These are phyloP conservation scores for Cyphomyrmex costatus DNA, from an alignment of 1,140 invertebrate genomes.

Conservation along the genomic window DNA sequence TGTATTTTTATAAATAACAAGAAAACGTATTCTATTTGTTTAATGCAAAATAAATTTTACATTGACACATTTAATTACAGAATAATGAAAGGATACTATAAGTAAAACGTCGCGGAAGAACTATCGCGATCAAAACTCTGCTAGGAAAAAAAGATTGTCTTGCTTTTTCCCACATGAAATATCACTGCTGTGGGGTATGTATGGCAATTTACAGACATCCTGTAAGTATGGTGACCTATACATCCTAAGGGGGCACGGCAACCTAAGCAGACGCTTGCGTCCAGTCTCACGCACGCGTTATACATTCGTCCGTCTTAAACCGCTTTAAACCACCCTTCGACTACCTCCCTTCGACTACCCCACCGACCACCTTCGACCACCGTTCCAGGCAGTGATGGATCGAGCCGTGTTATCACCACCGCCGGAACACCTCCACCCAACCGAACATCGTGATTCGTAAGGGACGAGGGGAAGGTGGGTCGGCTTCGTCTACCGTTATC, in stretches of 20 bases:
- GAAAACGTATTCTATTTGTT: neutral
- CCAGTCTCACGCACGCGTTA: constrained; percentile 78
- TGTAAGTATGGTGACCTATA: constrained; percentile 46
- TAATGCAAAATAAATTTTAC: neutral
- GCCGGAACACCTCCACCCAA: constrained; percentile 82
- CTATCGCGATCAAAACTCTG: neutral
- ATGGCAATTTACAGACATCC: constrained; percentile 5
- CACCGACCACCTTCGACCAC: constrained; percentile 77
- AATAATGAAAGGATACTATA: no score
- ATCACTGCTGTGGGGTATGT: neutral
- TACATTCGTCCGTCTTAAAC: constrained; percentile 73
- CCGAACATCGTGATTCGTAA: constrained; percentile 64
- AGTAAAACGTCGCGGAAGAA: neutral
- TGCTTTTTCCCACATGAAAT: neutral
- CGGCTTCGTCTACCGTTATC: constrained; percentile 76
- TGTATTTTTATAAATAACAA: neutral
- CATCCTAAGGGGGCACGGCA: constrained; percentile 42
- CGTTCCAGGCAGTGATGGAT: constrained; percentile 86
- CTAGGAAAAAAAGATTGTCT: neutral
- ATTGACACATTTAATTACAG: neutral
- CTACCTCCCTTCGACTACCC: constrained; percentile 77
- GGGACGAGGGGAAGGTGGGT: constrained; percentile 64
- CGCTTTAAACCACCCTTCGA: constrained; percentile 80
- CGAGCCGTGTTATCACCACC: constrained; percentile 86
- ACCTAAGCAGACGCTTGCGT: constrained; percentile 69